Evolutionary conservation across 1,140 invertebrate species (phyloP), one percentile per base, ranked within the genome.

Genomic region (Thaumatotibia leucotreta): DNA sequence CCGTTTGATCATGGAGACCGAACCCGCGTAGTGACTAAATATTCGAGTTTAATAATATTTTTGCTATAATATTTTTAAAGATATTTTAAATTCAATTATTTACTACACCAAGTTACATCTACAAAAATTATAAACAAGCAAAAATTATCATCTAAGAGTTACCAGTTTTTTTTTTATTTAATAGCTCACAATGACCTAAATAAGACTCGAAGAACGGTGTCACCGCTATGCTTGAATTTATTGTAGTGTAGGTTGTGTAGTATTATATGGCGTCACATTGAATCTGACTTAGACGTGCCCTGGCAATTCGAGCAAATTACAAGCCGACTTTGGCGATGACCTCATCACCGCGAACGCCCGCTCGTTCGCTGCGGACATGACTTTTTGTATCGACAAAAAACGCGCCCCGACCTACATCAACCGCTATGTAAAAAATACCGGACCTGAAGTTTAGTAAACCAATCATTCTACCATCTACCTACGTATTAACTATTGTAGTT

Each of bases 381-480:
- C 32, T 80, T 85, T 88, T 88, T 78, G 67, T 77, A 66, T 63
- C 67, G 67, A 65, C 75, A 80, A 87, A 88, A 87, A 86, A 73
- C 52, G 63, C 61, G 54, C 70, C 81, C 72, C 79, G 88, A 90
- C 86, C 88, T 90, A 88, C 84, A 84, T 77, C 84, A 90, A 90
- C 74, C 32, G 52, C 52, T 45, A 50, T 23, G 72, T 70, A 77
- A 77, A 77, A 77, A 80, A 73, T 39, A 39, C 67, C 52, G 24
- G 52, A 29, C n/a, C 27, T 58, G 6, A 58, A 58, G 24, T 27
- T 27, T 14, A 22, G 52, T 58, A 29, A 27, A 58, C 24, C 11
- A 27, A 31, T 58, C 24, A 8, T 45, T 39, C 17, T 17, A 45
- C 14, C 6, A 45, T 20, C 3, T 45, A 14, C 39, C 9, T 45